Base-by-base conservation (phyloP, 1,140 invertebrate genomes). In the Calycopis cecrops region DNA sequence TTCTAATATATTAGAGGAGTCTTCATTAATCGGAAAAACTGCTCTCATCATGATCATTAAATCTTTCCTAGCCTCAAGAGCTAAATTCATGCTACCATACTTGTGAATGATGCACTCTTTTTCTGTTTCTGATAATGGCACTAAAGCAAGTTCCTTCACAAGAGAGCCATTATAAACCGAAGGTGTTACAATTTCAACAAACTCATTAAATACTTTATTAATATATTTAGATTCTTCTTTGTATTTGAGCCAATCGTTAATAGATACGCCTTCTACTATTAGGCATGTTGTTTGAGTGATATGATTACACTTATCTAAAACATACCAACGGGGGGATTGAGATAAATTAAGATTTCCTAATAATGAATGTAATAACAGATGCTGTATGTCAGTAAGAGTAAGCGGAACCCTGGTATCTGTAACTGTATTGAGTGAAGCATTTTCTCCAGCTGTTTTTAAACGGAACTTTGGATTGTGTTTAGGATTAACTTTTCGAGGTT, bases 341-440 rank as follows among this genome's bases (percentile, higher is more conserved):
- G 92, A 92, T 16, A 93, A 91, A 44, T 93, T 92, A 35, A 92
- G 81, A 64, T 93, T 91, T 4, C 92, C 93, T 48, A 94, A 85
- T 53, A 96, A 76, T 1, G 94, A 93, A 77, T 93, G 93, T 67
- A 97, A 81, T 4, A 97, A 69, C 48, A 97, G 87, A 87, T 96
- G 92, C 76, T 97, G 95, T 54, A 97, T 76, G 78, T 97, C 96
- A 38, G 91, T 92, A 0, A 96, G 85, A 73, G 95, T 93, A 60
- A 98, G 87, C 8, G 96, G 95, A 47, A 93, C 90, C 62, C 94
- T 88, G 48, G 91, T 84, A 49, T 90, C 75, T 28, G 76, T 62
- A 33, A 88, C 74, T 21, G 84, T 72, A 44, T 78, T 73, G 57
- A 94, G 73, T 42, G 83, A 89, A 48, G 93, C 92, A 67, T 84